Conservation (phyloP, 2,888 invertebrate species). For the Melanophora roralis region DNA sequence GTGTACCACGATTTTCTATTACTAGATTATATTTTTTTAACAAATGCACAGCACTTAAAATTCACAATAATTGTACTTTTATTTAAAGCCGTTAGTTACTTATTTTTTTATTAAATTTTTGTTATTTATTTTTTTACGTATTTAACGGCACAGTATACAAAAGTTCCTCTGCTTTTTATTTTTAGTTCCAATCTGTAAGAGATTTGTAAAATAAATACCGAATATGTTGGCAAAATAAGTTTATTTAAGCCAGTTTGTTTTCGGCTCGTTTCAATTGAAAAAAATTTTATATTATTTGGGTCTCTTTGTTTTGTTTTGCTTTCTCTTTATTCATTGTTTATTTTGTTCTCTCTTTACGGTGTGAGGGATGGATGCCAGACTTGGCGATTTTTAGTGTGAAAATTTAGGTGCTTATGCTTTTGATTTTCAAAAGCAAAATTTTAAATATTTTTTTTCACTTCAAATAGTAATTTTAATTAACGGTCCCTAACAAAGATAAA, state of each 20-base stretch:
- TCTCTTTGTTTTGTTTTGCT: not conserved
- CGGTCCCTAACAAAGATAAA: too few relatives aligned
- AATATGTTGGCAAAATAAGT: constrained; percentile 65
- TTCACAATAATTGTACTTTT: not conserved
- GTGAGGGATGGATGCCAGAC: too few relatives aligned
- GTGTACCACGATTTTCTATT: constrained; percentile 31
- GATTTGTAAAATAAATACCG: constrained; percentile 73
- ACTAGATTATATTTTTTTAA: constrained; percentile 10
- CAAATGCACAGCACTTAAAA: constrained; percentile 47
- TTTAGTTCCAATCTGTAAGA: constrained; percentile 68
- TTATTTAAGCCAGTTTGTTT: constrained; percentile 75
- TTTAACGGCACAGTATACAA: constrained; percentile 30
- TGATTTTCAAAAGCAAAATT: too few relatives aligned
- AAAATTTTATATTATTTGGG: not conserved
- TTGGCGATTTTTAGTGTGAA: not conserved
- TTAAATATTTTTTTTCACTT: too few relatives aligned
- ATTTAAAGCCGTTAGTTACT: constrained; percentile 24
- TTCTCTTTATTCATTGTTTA: not conserved
- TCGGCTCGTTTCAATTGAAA: constrained; percentile 2
- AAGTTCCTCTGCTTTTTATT: constrained; percentile 7
- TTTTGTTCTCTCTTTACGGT: not conserved
- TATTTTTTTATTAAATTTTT: not conserved
- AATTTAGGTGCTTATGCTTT: too few relatives aligned
- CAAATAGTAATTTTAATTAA: too few relatives aligned
- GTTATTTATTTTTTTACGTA: constrained; percentile 40